Conservation (phyloP, 2,888 invertebrate species). For the Drosophila limbata region DNA sequence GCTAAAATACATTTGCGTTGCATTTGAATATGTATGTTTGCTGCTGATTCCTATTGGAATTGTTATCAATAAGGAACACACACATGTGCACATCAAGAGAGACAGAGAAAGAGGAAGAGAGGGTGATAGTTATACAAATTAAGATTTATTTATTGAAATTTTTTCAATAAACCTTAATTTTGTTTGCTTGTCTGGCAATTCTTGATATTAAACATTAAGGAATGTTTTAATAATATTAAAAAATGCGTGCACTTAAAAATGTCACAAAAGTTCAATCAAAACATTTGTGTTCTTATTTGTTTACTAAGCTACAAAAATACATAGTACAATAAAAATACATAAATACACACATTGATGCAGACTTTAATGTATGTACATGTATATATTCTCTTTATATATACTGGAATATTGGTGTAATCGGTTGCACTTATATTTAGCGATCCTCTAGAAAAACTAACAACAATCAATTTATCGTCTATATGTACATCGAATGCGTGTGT, state of each 20-base stretch:
- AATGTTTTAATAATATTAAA: slow-evolving; percentile 39
- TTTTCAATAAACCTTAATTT: slow-evolving; percentile 41
- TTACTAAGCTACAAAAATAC: slow-evolving; percentile 68
- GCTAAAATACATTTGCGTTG: slow-evolving; percentile 42
- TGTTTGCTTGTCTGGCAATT: slow-evolving; percentile 27
- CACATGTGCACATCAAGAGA: slow-evolving; percentile 53
- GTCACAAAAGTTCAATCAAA: slow-evolving; percentile 75
- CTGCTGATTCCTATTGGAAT: slow-evolving; percentile 43
- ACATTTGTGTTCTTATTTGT: slow-evolving; percentile 53
- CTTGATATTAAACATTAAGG: slow-evolving; percentile 61
- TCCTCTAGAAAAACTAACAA: slow-evolving; percentile 68
- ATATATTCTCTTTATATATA: slow-evolving; percentile 6
- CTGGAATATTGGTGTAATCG: slow-evolving; percentile 58
- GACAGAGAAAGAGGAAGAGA: slow-evolving; percentile 1
- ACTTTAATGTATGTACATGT: slow-evolving; percentile 15
- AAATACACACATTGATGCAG: slow-evolving; percentile 35
- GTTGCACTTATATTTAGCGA: slow-evolving; percentile 44
- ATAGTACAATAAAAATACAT: slow-evolving; percentile 61
- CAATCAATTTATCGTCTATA: slow-evolving; percentile 48
- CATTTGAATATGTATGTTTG: slow-evolving; percentile 16
- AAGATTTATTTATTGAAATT: slow-evolving; percentile 57
- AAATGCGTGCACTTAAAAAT: slow-evolving; percentile 71
- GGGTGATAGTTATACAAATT: slow-evolving; percentile 23
- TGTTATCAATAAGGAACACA: slow-evolving; percentile 51
- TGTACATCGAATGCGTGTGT: slow-evolving; percentile 41